Base-by-base conservation (phyloP, 1,140 invertebrate genomes). In the Leptopilina clavipes region DNA sequence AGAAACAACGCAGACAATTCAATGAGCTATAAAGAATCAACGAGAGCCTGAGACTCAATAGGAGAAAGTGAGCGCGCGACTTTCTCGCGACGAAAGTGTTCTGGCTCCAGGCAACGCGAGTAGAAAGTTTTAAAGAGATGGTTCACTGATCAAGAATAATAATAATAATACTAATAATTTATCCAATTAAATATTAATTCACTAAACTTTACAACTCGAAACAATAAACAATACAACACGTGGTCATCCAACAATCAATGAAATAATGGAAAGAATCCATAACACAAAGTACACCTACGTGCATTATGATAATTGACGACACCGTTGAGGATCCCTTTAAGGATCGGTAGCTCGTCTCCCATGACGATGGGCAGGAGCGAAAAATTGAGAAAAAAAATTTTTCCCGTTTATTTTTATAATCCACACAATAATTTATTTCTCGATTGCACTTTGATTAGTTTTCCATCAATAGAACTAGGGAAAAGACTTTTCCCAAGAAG, bases 241-340 rank as follows among this genome's bases (percentile, higher is more conserved):
- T 65, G 73, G 3, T 14, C 22, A 31, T 73, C 25, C 59, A 52
- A n/a, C n/a, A n/a, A 6, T 31, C 70, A 54, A 7, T 40, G 1
- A 18, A 17, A 52, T n/a, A 19, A 9, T 45, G 78, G 5, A 40
- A 40, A 40, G 3, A 40, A 40, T 40, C 37, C 25, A 31, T 31
- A 31, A 31, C 25, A 31, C 25, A 31, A 31, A 31, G 25, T 3
- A 87, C 82, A 96, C 95, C 90, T 96, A 96, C 95, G 95, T 92
- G 95, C 95, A 94, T 96, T 96, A 89, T 96, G 95, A 91, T 96
- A 96, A 89, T 95, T 94, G 87, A 96, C 94, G 82, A 95, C 95
- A 86, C 95, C 95, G 89, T 96, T 96, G 73, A 97, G 93, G 89
- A 97, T 96, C 78, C 95, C 95, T 89, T 96, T 97, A 43, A 96